Evolutionary conservation across 92 coral and sea anemone genomes (phyloP), one percentile per base, ranked within the genome.

Genomic region (Paramuricea clavata): DNA sequence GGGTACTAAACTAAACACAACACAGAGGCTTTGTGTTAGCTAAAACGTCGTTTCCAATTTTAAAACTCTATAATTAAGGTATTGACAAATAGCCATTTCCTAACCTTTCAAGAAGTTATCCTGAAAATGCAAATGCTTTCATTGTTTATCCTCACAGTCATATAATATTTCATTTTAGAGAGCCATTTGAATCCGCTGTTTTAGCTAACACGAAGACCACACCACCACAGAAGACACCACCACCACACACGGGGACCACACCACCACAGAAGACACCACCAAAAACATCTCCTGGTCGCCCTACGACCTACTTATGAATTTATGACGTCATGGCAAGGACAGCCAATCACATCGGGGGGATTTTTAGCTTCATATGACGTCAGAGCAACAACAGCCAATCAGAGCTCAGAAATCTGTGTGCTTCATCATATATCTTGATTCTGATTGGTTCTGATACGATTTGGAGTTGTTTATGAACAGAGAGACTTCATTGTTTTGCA

Each of bases 241-340:
- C n/a, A n/a, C n/a, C n/a, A n/a, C n/a, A n/a, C n/a, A n/a, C n/a
- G n/a, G n/a, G n/a, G n/a, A 68, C 32, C 8, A 8, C 74, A 22
- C 39, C 74, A 16, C 39, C 74, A 15, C 5, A 16, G 10, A 23
- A 9, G 7, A 10, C 76, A 25, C 30, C 76, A 25, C 78, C 78
- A 31, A 76, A 76, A 28, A 79, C 71, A 34, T 79, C 84, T 1
- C 84, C 84, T 15, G 84, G 84, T 11, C 72, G 72, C 1, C 39
- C 72, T 17, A 26, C 72, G 13, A 27, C 72, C 41, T 65, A 26
- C n/a, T 65, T 65, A 33, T 65, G 25, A 65, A 65, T 19, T 12
- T 1, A 65, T 65, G 68, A 60, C 32, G 68, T 60, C 68, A 33
- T 32, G 9, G 21, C 21, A 3, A 12, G 39, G 11, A 60, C 68